Evolutionary conservation across 2,888 invertebrate species (phyloP), one percentile per base, ranked within the genome.

Genomic region (Pandemis corylana): DNA sequence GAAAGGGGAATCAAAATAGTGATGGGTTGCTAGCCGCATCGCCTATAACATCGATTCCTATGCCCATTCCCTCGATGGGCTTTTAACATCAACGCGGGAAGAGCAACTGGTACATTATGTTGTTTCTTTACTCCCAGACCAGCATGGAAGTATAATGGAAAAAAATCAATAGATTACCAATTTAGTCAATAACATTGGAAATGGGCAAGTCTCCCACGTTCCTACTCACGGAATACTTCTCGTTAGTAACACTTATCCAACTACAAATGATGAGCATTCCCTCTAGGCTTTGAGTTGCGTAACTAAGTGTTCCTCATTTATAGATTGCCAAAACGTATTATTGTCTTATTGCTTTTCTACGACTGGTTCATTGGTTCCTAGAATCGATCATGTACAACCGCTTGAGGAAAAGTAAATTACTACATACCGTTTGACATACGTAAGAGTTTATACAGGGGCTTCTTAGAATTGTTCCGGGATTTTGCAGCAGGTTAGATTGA

Each of bases 181-280:
- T n/a, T n/a, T 51, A 5, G 59, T 61, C 6, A 36, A 36, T 36
- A 36, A 41, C 10, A 13, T 36, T 13, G 12, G n/a, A 5, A 62
- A 41, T 36, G 28, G 61, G 2, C 41, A 10, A 13, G 12, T 36
- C 12, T 13, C 36, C 20, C 36, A 12, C 12, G 56, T 9, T 20
- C 56, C 7, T 2, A 28, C 9, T 9, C 59, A 10, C 59, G 59
- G 28, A 20, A 15, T 59, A 5, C 28, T 36, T 51, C 51, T 59
- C 9, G 59, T 59, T 59, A 28, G 59, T 28, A 59, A 59, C 59
- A 28, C 28, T 28, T 59, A 20, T 59, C 28, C 10, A 59, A 59
- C 59, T 36, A 41, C 63, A 41, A 63, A 63, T 63, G 42, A 63
- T 15, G 63, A 63, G 12, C 41, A 15, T 63, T 42, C 63, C 42